phyloP scores from a whole-genome alignment of 2,888 invertebrate species.

The Epinotia bilunana region DNA sequence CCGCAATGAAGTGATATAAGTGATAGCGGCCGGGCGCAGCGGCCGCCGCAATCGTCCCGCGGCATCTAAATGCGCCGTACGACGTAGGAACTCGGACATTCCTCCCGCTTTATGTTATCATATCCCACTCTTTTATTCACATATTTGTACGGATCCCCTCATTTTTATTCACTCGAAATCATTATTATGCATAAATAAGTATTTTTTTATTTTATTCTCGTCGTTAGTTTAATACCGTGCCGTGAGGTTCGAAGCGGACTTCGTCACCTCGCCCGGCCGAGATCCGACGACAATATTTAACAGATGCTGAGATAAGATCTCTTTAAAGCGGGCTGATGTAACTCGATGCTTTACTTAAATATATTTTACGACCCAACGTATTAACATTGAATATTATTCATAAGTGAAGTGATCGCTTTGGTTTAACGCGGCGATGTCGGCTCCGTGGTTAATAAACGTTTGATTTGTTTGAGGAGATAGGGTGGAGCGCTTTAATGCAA shows the following conservation, averaged over 20 bases:
- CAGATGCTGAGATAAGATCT: slow-evolving; percentile 77
- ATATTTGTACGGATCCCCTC: slow-evolving; percentile 78
- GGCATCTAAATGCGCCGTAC: slow-evolving; percentile 71
- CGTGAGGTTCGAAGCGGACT: slow-evolving; percentile 68
- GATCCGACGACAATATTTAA: slow-evolving; percentile 78
- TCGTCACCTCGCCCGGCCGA: slow-evolving; percentile 75
- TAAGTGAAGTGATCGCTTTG: slow-evolving; percentile 41
- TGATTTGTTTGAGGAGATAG: slow-evolving; percentile 44
- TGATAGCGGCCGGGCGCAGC: slow-evolving; percentile 66
- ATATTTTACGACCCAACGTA: slow-evolving; percentile 69
- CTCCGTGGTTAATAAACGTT: slow-evolving; percentile 42
- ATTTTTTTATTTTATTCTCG: slow-evolving; percentile 79
- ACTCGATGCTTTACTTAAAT: slow-evolving; percentile 70
- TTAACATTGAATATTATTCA: slow-evolving; percentile 51
- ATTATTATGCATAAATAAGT: slow-evolving; percentile 81
- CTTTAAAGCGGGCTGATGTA: slow-evolving; percentile 76
- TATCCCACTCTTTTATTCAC: slow-evolving; percentile 78
- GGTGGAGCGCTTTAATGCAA: slow-evolving; percentile 43
- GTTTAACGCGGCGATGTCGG: slow-evolving; percentile 41
- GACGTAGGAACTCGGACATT: slow-evolving; percentile 51
- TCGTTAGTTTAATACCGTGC: slow-evolving; percentile 78
- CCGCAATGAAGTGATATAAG: slow-evolving; percentile 81
- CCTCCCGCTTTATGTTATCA: slow-evolving; percentile 72
- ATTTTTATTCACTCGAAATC: slow-evolving; percentile 79
- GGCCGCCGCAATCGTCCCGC: slow-evolving; percentile 70